Conservation (phyloP, 2,797 vertebrate species). For the Hozukius guyotensis region DNA sequence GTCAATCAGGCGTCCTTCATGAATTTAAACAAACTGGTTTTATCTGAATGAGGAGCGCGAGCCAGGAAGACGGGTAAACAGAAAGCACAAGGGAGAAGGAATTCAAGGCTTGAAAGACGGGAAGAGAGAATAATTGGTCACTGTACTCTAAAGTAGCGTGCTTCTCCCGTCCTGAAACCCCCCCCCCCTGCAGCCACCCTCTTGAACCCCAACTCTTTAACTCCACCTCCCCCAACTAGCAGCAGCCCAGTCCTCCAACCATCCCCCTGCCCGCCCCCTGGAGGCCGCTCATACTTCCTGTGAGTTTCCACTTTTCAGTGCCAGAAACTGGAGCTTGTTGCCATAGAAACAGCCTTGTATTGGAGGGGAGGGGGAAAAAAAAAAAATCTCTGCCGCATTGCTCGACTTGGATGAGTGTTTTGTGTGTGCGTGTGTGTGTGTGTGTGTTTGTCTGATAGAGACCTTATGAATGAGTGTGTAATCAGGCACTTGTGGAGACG, state of each 20-base stretch:
- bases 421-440: slow-evolving; percentile 21
- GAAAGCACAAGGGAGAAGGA: slow-evolving; percentile 7
- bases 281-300: slow-evolving; percentile 80
- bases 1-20: slow-evolving; percentile 48
- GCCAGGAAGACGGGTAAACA: not conserved
- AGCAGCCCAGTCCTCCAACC: slow-evolving; percentile 24
- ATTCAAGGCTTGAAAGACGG: slow-evolving; percentile 5
- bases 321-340: slow-evolving; percentile 85
- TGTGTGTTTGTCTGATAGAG: slow-evolving; percentile 42
- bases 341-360: slow-evolving; percentile 84
- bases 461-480: slow-evolving; percentile 61
- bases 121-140: slow-evolving; percentile 8
- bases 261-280: slow-evolving; percentile 55
- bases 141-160: not conserved
- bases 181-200: slow-evolving; percentile 10
- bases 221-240: slow-evolving; percentile 6
- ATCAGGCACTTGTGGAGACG: slow-evolving; percentile 45
- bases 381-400: slow-evolving; percentile 81
- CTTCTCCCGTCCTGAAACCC: not conserved
- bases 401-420: slow-evolving; percentile 77
- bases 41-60: slow-evolving; percentile 17
- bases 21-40: slow-evolving; percentile 53
- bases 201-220: slow-evolving; percentile 31
- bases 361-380: slow-evolving; percentile 31
- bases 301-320: slow-evolving; percentile 82